phyloP scores from a whole-genome alignment of 2,113 vertebrate species.

The Phylloscopus trochiloides region DNA sequence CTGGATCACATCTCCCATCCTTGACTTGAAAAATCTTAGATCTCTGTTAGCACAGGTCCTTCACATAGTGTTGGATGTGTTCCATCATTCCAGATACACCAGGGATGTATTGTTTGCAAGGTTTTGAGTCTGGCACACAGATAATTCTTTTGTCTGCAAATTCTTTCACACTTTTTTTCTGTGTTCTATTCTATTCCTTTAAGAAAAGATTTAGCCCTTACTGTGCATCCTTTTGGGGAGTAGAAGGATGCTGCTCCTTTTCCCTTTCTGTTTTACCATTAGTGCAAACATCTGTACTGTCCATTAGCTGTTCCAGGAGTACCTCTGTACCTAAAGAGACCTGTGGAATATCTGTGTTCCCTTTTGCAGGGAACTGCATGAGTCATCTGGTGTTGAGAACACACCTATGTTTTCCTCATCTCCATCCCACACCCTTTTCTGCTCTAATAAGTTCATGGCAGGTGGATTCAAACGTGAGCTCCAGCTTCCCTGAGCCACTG shows the following conservation, averaged over 20 bases:
- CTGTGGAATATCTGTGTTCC: neutral
- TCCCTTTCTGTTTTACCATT: neutral
- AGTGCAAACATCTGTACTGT: neutral
- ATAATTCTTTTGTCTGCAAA: neutral
- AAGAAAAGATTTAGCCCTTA: neutral
- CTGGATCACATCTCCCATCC: conserved; percentile 50
- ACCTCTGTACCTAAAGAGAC: neutral
- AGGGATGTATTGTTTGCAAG: neutral
- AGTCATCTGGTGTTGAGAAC: neutral
- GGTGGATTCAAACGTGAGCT: neutral
- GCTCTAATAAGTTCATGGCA: neutral
- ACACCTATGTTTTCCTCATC: conserved; percentile 7
- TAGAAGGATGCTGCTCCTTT: neutral
- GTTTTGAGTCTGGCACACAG: neutral
- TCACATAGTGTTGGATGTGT: neutral
- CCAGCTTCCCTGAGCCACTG: neutral
- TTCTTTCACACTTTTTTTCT: neutral
- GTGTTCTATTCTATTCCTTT: neutral
- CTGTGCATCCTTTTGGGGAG: neutral
- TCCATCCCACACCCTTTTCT: neutral
- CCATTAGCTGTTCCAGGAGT: neutral
- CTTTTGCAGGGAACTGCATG: neutral
- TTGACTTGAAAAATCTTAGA: conserved; percentile 69
- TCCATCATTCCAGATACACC: neutral
- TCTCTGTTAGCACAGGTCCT: neutral